Evolutionary conservation across 2,113 vertebrate genomes (phyloP).

Genomic region (Lamprologus sp.): DNA sequence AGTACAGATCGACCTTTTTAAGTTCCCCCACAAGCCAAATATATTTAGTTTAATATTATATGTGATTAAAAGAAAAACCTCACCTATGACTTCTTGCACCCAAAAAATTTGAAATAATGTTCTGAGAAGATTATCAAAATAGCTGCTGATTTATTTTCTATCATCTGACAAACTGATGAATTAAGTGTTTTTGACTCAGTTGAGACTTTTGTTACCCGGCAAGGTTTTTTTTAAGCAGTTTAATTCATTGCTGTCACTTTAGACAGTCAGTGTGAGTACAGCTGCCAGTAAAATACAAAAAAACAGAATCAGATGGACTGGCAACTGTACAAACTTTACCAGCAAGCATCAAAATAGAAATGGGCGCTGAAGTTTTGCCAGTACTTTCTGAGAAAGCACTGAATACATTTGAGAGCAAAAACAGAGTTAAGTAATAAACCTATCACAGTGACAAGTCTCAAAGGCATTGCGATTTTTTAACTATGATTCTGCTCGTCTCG

Average conservation of each 20-base stretch:
- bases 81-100: neutral
- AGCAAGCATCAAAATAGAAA: neutral
- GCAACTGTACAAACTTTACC: conserved; percentile 5
- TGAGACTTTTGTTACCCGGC: neutral
- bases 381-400: neutral
- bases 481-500: neutral
- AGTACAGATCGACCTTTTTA: neutral
- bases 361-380: neutral
- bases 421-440: neutral
- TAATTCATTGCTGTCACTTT: neutral
- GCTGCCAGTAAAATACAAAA: neutral
- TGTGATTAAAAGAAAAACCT: neutral
- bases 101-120: neutral
- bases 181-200: neutral
- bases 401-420: neutral
- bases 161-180: neutral
- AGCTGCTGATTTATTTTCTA: neutral
- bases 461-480: neutral
- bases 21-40: neutral
- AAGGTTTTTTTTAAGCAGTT: neutral
- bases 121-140: neutral
- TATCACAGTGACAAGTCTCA: neutral
- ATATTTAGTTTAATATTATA: neutral
- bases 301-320: conserved; percentile 9
- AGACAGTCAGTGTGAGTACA: neutral